A percentile compares a stretch with the other conserved stretches of the same genome.
Evolutionary conservation across 2,888 invertebrate species (phyloP).

Genomic region (Lymantria monacha): DNA sequence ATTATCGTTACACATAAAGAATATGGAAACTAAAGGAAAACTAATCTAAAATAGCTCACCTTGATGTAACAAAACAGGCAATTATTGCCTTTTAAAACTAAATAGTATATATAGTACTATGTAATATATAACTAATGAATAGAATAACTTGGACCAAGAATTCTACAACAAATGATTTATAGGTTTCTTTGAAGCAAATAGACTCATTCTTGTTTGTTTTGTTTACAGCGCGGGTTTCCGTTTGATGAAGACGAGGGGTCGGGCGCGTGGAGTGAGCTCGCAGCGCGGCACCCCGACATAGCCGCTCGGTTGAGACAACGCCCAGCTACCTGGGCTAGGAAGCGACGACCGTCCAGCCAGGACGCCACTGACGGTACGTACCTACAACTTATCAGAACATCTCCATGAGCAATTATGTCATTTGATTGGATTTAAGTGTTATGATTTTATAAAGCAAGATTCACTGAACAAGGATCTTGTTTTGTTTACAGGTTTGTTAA

Average conservation of each 20-base stretch:
- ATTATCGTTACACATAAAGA: not conserved
- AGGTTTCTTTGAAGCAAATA: too few relatives aligned
- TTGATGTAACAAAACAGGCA: too few relatives aligned
- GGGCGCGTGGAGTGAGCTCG: conserved; percentile 86
- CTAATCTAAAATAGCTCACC: not conserved
- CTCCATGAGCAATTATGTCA: not conserved
- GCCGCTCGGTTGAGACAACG: conserved; percentile 85
- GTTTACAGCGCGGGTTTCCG: conserved; percentile 84
- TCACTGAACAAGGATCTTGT: conserved; percentile 18
- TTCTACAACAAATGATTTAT: too few relatives aligned
- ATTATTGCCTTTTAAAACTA: too few relatives aligned
- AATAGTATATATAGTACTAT: too few relatives aligned
- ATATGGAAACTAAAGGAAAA: not conserved
- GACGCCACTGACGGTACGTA: conserved; percentile 67
- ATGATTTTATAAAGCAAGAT: conserved; percentile 6
- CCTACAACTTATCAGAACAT: not conserved
- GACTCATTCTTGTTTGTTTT: conserved; percentile 5
- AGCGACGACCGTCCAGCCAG: conserved; percentile 72
- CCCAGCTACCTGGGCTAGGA: conserved; percentile 75
- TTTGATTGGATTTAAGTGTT: not conserved
- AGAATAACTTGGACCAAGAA: too few relatives aligned
- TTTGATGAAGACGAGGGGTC: conserved; percentile 85
- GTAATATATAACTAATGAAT: too few relatives aligned
- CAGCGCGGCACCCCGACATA: conserved; percentile 88
- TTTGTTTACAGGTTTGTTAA: conserved; percentile 43